A percentile compares a stretch with the other conserved stretches of the same genome.
Conservation (phyloP, 2,888 invertebrate species). For the Aphodius sticticus region DNA sequence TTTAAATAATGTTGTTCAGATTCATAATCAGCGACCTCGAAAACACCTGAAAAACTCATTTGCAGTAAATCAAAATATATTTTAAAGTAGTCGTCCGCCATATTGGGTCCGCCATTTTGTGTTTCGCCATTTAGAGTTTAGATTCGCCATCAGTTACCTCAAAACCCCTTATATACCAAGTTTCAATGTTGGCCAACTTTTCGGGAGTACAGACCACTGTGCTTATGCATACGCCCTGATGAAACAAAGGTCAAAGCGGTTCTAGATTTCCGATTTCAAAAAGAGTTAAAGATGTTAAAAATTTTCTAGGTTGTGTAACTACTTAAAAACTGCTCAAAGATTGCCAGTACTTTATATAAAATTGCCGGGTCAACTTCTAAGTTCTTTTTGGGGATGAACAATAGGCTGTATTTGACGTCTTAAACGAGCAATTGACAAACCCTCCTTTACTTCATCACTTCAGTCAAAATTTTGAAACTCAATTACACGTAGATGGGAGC, state of each 20-base stretch:
- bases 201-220: too few relatives aligned
- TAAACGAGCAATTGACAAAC: slow-evolving; percentile 44
- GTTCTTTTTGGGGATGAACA: slow-evolving; percentile 31
- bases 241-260: slow-evolving; percentile 42
- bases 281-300: slow-evolving; percentile 32
- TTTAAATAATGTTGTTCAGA: too few relatives aligned
- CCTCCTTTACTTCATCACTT: slow-evolving; percentile 45
- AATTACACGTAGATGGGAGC: slow-evolving; percentile 52
- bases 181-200: too few relatives aligned
- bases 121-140: too few relatives aligned
- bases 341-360: slow-evolving; percentile 32
- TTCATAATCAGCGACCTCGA: too few relatives aligned
- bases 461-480: slow-evolving; percentile 38
- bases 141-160: too few relatives aligned
- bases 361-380: slow-evolving; percentile 28
- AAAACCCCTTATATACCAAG: too few relatives aligned
- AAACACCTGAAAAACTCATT: too few relatives aligned
- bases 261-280: slow-evolving; percentile 39
- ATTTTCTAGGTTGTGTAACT: slow-evolving; percentile 37
- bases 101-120: too few relatives aligned
- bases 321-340: slow-evolving; percentile 37
- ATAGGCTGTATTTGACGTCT: slow-evolving; percentile 34
- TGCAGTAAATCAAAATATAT: too few relatives aligned
- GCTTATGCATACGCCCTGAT: slow-evolving; percentile 43
- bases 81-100: too few relatives aligned